Conservation (phyloP, 2,888 invertebrate species). For the Bellardia pandia region DNA sequence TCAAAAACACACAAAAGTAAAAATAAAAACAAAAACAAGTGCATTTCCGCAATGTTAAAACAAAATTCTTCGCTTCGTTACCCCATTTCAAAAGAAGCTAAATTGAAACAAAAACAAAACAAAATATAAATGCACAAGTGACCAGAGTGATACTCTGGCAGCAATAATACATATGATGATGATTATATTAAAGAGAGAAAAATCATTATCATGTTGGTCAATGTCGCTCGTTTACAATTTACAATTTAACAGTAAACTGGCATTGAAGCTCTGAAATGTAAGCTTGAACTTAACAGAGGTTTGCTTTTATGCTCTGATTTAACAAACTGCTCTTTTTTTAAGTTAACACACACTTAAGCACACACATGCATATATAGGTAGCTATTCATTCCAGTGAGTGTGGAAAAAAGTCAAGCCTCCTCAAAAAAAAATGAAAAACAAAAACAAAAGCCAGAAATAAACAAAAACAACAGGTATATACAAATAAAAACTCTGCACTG, state of each 20-base stretch:
- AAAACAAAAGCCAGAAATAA: too few relatives aligned
- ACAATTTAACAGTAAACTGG: conserved; percentile 58
- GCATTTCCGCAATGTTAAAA: conserved; percentile 68
- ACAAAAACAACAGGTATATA: conserved; percentile 62
- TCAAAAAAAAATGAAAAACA: conserved; percentile 3
- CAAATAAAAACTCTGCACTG: background rate
- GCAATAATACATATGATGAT: background rate
- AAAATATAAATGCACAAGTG: conserved; percentile 19
- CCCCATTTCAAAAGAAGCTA: conserved; percentile 59
- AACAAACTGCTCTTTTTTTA: conserved; percentile 12
- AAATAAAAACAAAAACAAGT: conserved; percentile 62
- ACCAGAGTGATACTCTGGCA: conserved; percentile 47
- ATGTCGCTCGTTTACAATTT: conserved; percentile 52
- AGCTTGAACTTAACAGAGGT: conserved; percentile 77
- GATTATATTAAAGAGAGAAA: conserved; percentile 31
- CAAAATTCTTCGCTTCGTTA: conserved; percentile 67
- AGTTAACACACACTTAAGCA: background rate
- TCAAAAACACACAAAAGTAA: conserved; percentile 42
- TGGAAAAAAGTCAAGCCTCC: conserved; percentile 57
- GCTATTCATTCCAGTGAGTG: background rate
- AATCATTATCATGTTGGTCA: conserved; percentile 57
- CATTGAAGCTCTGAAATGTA: conserved; percentile 43
- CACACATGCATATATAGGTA: background rate
- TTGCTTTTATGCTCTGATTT: conserved; percentile 37
- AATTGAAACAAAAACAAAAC: conserved; percentile 27